Evolutionary conservation across 1,140 invertebrate genomes (phyloP), one percentile per base, ranked within the genome.

Genomic region (Lordiphosa clarofinis): DNA sequence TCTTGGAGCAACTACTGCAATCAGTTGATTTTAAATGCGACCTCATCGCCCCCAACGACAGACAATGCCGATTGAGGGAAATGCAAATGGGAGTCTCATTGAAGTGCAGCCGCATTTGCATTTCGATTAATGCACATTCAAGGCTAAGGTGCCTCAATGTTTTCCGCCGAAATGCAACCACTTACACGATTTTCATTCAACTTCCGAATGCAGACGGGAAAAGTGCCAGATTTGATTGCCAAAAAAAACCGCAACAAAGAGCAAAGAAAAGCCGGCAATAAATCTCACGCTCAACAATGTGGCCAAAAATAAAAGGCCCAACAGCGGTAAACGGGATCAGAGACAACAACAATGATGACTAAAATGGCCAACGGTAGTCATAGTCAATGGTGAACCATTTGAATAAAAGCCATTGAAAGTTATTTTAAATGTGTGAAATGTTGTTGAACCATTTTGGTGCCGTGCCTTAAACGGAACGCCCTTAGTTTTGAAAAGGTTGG

Each of bases 211-310:
- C 48, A 58, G 15, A 15, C 33, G 36, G 68, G 49, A 54, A 63
- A 57, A 64, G 28, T 33, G 50, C 61, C 46, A 60, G 72, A 54
- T 52, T 38, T 35, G 46, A 62, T 56, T 52, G 47, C 67, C 57
- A 9, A 47, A 43, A 56, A 44, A 62, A 69, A 68, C 67, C 56
- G 46, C 67, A 62, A 46, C 43, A 33, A 21, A 28, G 43, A 12
- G n/a, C 43, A n/a, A 46, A 21, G 8, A 46, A 28, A 31, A 46
- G 24, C 55, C 55, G 24, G 43, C 67, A 54, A 62, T 75, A 62
- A 71, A 71, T 62, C 56, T 71, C 62, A 71, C 56, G 40, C 66
- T 67, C 47, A 68, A 68, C 65, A 68, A 68, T 68, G 65, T 66
- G 64, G 63, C 63, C 59, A 54, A 46, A 60, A n/a, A 5, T 4